phyloP scores from a whole-genome alignment of 2,888 invertebrate species.

The Philereme vetulata region DNA sequence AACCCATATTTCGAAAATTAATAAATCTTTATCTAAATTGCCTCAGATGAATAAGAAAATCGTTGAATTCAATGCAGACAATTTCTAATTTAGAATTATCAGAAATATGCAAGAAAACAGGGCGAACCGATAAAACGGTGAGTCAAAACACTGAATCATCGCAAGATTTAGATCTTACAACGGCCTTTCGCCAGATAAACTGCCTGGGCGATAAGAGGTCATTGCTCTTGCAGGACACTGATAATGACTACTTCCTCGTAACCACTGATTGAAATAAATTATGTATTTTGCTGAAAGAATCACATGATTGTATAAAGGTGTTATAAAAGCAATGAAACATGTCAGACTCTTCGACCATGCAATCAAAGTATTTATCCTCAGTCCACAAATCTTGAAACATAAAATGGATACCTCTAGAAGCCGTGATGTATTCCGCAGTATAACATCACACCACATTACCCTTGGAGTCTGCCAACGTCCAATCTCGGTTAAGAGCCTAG shows the following conservation, averaged over 20 bases:
- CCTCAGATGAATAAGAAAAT: constrained; percentile 1
- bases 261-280: not conserved
- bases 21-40: too few relatives aligned
- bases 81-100: constrained; percentile 3
- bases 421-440: constrained; percentile 1
- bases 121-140: constrained; percentile 12
- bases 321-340: too few relatives aligned
- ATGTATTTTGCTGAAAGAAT: too few relatives aligned
- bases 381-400: not conserved
- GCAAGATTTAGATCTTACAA: constrained; percentile 15
- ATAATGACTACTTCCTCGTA: constrained; percentile 9
- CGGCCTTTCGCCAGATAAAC: constrained; percentile 8
- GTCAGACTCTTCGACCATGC: too few relatives aligned
- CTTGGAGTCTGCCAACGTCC: constrained; percentile 7
- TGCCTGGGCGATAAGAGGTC: constrained; percentile 21
- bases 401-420: not conserved
- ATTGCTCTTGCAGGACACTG: constrained; percentile 15
- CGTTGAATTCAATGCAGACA: not conserved
- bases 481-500: constrained; percentile 26
- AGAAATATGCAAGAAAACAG: constrained; percentile 10
- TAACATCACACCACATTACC: constrained; percentile 8
- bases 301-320: too few relatives aligned
- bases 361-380: too few relatives aligned
- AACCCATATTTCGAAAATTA: too few relatives aligned
- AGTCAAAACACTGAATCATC: constrained; percentile 20